Evolutionary conservation across 2,113 vertebrate genomes (phyloP).

Genomic region (Triplophysa siluroides): DNA sequence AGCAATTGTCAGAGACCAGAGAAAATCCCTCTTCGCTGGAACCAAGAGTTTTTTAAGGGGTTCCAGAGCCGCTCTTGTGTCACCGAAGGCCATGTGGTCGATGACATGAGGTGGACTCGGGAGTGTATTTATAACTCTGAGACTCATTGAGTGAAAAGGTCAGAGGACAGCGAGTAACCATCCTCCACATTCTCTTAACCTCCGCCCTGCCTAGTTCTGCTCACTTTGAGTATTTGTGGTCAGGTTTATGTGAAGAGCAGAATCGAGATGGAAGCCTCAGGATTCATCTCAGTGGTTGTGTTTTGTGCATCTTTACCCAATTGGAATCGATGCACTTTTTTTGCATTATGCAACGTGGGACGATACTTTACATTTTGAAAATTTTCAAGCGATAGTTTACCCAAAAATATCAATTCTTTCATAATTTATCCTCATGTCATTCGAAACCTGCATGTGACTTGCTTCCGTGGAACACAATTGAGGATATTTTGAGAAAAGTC

Average conservation of each 20-base stretch:
- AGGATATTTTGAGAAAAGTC: too few relatives aligned
- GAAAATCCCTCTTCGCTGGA: constrained; percentile 11
- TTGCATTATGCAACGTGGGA: neutral
- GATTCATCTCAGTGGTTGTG: neutral
- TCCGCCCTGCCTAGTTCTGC: neutral
- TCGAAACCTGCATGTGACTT: too few relatives aligned
- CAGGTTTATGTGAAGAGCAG: constrained; percentile 10
- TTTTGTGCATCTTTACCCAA: neutral
- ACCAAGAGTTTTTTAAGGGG: neutral
- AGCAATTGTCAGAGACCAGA: neutral
- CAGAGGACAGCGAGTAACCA: neutral
- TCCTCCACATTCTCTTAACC: constrained; percentile 19
- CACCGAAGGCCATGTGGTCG: neutral
- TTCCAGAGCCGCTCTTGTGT: neutral
- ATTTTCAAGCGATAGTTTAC: too few relatives aligned
- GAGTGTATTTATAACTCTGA: constrained; percentile 40
- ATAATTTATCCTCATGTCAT: too few relatives aligned
- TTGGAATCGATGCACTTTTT: neutral
- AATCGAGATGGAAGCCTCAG: neutral
- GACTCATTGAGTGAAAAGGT: constrained; percentile 34
- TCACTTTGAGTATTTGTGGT: constrained; percentile 18
- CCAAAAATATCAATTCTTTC: too few relatives aligned
- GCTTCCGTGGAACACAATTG: too few relatives aligned
- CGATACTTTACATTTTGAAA: neutral
- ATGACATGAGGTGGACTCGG: neutral